Evolutionary conservation across 2,888 invertebrate genomes (phyloP).

Genomic region (Rhabditophanes sp.): DNA sequence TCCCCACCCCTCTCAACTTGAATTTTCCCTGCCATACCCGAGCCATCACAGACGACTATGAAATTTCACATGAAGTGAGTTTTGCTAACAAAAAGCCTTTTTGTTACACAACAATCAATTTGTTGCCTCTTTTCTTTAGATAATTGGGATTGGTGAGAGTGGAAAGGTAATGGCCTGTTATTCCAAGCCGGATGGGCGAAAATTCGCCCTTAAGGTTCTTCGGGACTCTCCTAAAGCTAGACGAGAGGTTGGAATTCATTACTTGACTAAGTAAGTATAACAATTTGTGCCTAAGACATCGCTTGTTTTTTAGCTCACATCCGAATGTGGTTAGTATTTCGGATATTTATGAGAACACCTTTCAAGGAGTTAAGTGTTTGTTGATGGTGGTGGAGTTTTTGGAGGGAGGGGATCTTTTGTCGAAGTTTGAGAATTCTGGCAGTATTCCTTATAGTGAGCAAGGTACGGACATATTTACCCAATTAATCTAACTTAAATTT

Average conservation of each 20-base stretch:
- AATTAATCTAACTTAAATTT: not conserved
- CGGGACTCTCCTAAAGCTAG: constrained; percentile 79
- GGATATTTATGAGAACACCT: constrained; percentile 89
- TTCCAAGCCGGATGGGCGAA: constrained; percentile 59
- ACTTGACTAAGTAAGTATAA: constrained; percentile 55
- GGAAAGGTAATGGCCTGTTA: constrained; percentile 94
- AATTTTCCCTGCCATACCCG: constrained; percentile 27
- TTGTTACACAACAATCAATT: not conserved
- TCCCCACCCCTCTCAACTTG: constrained; percentile 2
- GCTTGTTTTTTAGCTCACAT: constrained; percentile 57
- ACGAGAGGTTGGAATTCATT: constrained; percentile 85
- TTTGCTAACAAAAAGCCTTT: constrained; percentile 1
- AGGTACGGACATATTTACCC: constrained; percentile 48
- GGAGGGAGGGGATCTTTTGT: constrained; percentile 93
- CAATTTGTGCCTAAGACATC: not conserved
- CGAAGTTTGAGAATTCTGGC: constrained; percentile 80
- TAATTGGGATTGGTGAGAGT: constrained; percentile 87
- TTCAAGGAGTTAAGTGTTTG: constrained; percentile 72
- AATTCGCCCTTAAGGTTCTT: constrained; percentile 79
- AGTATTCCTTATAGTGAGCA: constrained; percentile 90
- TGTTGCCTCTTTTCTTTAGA: constrained; percentile 47
- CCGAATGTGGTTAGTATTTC: constrained; percentile 76
- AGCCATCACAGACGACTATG: constrained; percentile 41
- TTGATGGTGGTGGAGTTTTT: constrained; percentile 96
- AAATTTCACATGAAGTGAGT: constrained; percentile 29